Base-by-base conservation (phyloP, 2,797 vertebrate genomes). In the Cygnus olor region DNA sequence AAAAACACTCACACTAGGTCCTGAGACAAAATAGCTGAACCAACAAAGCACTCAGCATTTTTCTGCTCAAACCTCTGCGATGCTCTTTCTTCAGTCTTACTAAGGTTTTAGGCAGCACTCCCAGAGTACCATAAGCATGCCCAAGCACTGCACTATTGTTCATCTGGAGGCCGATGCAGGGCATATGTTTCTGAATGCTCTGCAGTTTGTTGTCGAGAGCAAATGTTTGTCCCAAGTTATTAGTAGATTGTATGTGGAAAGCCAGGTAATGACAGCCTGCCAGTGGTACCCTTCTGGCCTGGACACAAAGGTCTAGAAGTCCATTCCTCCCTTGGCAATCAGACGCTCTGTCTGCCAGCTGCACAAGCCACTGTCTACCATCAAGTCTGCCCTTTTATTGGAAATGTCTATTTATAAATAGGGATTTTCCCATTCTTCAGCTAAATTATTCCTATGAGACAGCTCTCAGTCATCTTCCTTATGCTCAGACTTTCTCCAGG, bases 31-130 rank as follows among this genome's bases (percentile, higher is more conserved):
- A 57, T 1, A 45, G 22, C 16, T 32, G 32, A 40, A 51, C 40
- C 11, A 14, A 15, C 18, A 10, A 60, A 65, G 21, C 2, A 6
- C 16, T 70, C 0, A 0, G 5, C 7, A 11, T 28, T 80, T 72
- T 56, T 68, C 40, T 60, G 36, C 27, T 51, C 42, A 56, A n/a
- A 3, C 11, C 8, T 24, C 34, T 38, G 19, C 6, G 28, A 36
- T 49, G 24, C 8, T 54, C 22, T n/a, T 51, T 20, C 4, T 0
- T 4, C 32, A 58, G 27, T 24, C 30, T 18, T 14, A n/a, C 4
- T 9, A 24, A 44, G 47, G 18, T 6, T 51, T 69, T 20, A 2
- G 13, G 22, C n/a, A 15, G 22, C 2, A 8, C 40, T 66, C 30
- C 40, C 22, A 14, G 45, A 21, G 34, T 6, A 17, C 18, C 73